Evolutionary conservation across 2,113 vertebrate species (phyloP).

Genomic region (Rana temporaria): DNA sequence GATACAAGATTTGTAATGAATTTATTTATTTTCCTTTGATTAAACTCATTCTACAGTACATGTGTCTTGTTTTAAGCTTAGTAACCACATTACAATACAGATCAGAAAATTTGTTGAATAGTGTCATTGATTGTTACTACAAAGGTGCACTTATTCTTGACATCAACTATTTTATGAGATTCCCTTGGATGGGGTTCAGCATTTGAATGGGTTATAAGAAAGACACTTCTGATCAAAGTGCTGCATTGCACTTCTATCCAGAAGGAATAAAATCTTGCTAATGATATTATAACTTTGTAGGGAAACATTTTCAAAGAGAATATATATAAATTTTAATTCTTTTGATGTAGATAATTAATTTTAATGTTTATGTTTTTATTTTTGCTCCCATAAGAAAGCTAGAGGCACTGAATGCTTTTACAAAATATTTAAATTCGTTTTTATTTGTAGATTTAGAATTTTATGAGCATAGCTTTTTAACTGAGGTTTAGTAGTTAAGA

Average conservation of each 20-base stretch:
- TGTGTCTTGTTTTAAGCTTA: neutral
- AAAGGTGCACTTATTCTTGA: too few relatives aligned
- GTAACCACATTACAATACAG: neutral
- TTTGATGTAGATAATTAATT: conserved; percentile 52
- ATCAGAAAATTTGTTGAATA: too few relatives aligned
- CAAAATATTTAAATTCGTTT: neutral
- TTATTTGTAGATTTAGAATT: neutral
- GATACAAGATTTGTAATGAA: too few relatives aligned
- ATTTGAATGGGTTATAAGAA: neutral
- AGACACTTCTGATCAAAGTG: conserved; percentile 28
- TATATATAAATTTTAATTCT: conserved; percentile 34
- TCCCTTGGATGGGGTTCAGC: neutral
- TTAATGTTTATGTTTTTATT: conserved; percentile 38
- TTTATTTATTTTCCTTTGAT: too few relatives aligned
- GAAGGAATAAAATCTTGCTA: conserved; percentile 32
- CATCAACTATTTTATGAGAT: neutral
- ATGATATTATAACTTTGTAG: conserved; percentile 22
- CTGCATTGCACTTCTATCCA: neutral
- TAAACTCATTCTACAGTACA: too few relatives aligned
- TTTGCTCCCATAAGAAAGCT: conserved; percentile 5
- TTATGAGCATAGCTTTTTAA: neutral
- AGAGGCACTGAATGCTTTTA: conserved; percentile 5
- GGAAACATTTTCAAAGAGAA: conserved; percentile 36
- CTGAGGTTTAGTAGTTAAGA: neutral
- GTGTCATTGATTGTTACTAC: too few relatives aligned